phyloP scores from a whole-genome alignment of 2,113 vertebrate species.

The Platanista minor region DNA sequence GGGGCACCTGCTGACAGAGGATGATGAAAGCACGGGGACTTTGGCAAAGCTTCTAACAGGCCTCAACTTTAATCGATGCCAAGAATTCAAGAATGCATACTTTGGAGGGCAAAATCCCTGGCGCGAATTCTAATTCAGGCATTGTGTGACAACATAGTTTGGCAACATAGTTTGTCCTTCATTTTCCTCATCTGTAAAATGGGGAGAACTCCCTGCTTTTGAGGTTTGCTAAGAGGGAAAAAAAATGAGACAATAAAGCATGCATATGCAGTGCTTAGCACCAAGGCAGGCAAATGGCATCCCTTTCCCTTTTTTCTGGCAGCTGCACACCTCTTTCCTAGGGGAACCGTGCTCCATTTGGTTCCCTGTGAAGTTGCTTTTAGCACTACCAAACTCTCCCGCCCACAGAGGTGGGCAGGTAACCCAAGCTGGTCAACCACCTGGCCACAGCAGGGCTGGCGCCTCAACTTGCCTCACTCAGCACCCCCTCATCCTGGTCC shows the following conservation, averaged over 20 bases:
- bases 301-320: not conserved
- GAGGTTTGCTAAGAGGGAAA: not conserved
- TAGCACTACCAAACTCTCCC: not conserved
- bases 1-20: not conserved
- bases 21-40: not conserved
- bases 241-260: not conserved
- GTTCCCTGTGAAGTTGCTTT: not conserved
- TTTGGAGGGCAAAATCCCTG: not conserved
- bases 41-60: not conserved
- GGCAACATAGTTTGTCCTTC: not conserved
- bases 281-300: not conserved
- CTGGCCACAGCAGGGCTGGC: rapidly evolving
- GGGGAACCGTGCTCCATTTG: rapidly evolving
- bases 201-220: not conserved
- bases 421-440: too few relatives aligned
- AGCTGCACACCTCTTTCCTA: not conserved
- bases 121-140: not conserved
- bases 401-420: not conserved
- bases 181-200: not conserved
- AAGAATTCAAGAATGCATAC: not conserved
- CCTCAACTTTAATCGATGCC: not conserved
- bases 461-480: rapidly evolving
- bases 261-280: not conserved
- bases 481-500: not conserved
- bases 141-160: too few relatives aligned